Conservation (phyloP, 2,888 invertebrate species). For the Diarsia rubi region DNA sequence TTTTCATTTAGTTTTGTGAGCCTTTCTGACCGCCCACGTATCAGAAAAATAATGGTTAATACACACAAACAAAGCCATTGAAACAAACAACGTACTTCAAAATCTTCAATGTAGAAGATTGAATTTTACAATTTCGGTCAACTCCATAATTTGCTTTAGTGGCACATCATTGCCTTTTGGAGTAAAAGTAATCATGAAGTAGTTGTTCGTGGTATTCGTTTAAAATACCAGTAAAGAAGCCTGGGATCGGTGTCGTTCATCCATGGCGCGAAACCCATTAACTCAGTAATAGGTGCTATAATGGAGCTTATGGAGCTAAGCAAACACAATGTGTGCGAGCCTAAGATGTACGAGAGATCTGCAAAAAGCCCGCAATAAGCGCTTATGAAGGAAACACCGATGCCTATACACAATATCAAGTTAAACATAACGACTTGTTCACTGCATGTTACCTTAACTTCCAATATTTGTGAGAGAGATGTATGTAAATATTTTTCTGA, state of each 20-base stretch:
- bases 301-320: conserved; percentile 39
- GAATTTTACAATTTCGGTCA: conserved; percentile 19
- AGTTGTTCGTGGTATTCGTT: conserved; percentile 48
- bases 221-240: conserved; percentile 46
- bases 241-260: conserved; percentile 30
- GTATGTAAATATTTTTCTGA: conserved; percentile 87
- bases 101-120: conserved; percentile 20
- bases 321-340: conserved; percentile 46
- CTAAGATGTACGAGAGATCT: conserved; percentile 33
- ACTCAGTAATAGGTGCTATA: conserved; percentile 55
- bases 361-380: conserved; percentile 63
- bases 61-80: conserved; percentile 10
- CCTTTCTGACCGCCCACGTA: not conserved
- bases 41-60: conserved; percentile 10
- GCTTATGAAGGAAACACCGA: conserved; percentile 69
- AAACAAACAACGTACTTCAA: conserved; percentile 20
- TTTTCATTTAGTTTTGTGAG: not conserved
- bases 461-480: conserved; percentile 80
- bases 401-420: conserved; percentile 73
- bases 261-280: conserved; percentile 52
- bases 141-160: conserved; percentile 38
- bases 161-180: conserved; percentile 39
- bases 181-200: conserved; percentile 54
- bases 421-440: conserved; percentile 73
- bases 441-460: conserved; percentile 68